A percentile compares a stretch with the other conserved stretches of the same genome.
Evolutionary conservation across 2,888 invertebrate genomes (phyloP).

Genomic region (Diaperis boleti): DNA sequence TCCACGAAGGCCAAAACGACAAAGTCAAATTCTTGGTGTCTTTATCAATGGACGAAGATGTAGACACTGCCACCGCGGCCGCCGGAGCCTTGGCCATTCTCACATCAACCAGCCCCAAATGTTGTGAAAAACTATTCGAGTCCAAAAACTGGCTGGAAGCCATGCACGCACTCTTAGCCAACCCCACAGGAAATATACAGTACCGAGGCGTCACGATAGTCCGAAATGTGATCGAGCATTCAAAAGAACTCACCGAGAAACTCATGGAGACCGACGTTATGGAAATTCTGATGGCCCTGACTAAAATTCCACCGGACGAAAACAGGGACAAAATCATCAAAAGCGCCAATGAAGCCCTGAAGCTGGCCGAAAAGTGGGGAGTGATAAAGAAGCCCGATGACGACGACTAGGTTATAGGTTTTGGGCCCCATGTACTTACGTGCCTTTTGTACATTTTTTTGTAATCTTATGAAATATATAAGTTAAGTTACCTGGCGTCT

Average conservation of each 20-base stretch:
- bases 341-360: slow-evolving; percentile 77
- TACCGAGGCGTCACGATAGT: slow-evolving; percentile 88
- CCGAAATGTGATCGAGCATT: slow-evolving; percentile 81
- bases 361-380: slow-evolving; percentile 81
- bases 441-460: slow-evolving; percentile 17
- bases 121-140: slow-evolving; percentile 84
- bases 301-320: slow-evolving; percentile 70
- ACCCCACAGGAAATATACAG: slow-evolving; percentile 83
- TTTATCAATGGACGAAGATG: slow-evolving; percentile 83
- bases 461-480: background rate
- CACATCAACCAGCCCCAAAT: slow-evolving; percentile 79
- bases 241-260: slow-evolving; percentile 83
- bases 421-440: slow-evolving; percentile 6
- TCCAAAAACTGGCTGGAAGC: slow-evolving; percentile 80
- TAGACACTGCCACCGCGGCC: slow-evolving; percentile 86
- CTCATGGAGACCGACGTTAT: slow-evolving; percentile 89
- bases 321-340: slow-evolving; percentile 71
- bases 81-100: slow-evolving; percentile 91
- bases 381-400: slow-evolving; percentile 75
- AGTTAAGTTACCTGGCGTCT: slow-evolving; percentile 14
- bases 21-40: slow-evolving; percentile 88
- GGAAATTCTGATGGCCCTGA: slow-evolving; percentile 91
- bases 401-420: slow-evolving; percentile 7
- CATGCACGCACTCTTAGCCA: slow-evolving; percentile 79
- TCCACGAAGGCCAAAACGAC: slow-evolving; percentile 89